These are phyloP conservation scores for Orthonychiurus folsomi DNA, from an alignment of 2,888 invertebrate species.

Conservation along the genomic window DNA sequence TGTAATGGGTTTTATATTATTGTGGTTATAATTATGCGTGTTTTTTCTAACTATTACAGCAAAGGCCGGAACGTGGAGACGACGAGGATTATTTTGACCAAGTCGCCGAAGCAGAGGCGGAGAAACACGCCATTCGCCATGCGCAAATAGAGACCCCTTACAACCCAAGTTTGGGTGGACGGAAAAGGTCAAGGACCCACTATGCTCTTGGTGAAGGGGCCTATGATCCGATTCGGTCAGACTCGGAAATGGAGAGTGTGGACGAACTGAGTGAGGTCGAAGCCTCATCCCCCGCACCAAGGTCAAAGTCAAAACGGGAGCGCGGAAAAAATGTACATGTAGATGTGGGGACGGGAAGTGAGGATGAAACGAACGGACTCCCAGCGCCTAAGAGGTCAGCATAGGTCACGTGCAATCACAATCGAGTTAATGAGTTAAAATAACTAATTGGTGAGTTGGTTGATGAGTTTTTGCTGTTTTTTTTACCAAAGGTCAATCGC, in stretches of 20 bases:
- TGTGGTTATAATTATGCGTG: not conserved
- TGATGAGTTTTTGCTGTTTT: no score
- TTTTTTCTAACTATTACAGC: constrained; percentile 7
- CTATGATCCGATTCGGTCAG: not conserved
- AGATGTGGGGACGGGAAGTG: not conserved
- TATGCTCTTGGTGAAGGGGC: not conserved
- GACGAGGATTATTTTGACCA: constrained; percentile 14
- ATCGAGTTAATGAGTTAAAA: no score
- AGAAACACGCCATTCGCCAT: not conserved
- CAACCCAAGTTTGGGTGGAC: not conserved
- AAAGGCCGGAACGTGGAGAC: constrained; percentile 6
- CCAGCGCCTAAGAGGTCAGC: no score
- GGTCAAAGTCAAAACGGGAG: not conserved
- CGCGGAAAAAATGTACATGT: not conserved
- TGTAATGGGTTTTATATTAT: not conserved
- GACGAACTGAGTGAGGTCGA: constrained; percentile 23
- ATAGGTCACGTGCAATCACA: no score
- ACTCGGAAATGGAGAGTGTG: constrained; percentile 8
- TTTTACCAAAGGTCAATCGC: no score
- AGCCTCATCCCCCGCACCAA: not conserved
- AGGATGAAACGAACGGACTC: not conserved
- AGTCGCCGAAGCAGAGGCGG: constrained; percentile 1
- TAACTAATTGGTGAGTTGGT: no score
- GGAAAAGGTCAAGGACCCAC: not conserved
- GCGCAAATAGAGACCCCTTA: not conserved